Evolutionary conservation across 2,797 vertebrate species (phyloP), one percentile per base, ranked within the genome.

Genomic region (Galaxias olidus): DNA sequence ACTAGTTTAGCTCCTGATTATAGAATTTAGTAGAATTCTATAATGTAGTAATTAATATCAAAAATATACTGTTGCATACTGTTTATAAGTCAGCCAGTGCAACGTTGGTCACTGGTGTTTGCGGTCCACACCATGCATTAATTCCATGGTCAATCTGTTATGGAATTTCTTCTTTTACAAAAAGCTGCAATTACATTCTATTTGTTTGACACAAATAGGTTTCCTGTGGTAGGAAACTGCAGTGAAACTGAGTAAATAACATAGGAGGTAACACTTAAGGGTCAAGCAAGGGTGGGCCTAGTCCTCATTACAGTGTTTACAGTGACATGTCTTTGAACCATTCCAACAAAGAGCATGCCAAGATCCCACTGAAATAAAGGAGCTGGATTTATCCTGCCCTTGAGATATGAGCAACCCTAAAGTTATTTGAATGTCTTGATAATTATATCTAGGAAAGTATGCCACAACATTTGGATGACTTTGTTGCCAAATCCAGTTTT

Each of bases 391-490:
- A 19, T 8, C 18, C 61, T 41, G 43, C 55, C 17, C 8, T 59
- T 17, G 18, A 58, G 51, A 68, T 65, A 46, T 48, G 10, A 73
- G 48, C 50, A 57, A 60, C 18, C 1, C 40, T 45, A 41, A 43
- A 63, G 65, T 68, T n/a, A 20, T 42, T 55, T 65, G 20, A 62
- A 60, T 45, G 62, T 54, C 11, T 8, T 43, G 12, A 59, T 63
- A 30, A 53, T 49, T 41, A 45, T 42, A 20, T 44, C 10, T 30
- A 51, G 11, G 13, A 61, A 60, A 48, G 20, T 10, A 4, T 14
- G 47, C 56, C 12, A 56, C 12, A 56, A 59, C 58, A 59, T 20
- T 47, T 30, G 58, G 17, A 30, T 19, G 8, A 10, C 42, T 61
- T 64, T 57, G 43, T 49, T 56, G 50, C 41, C 55, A 65, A 43